These are phyloP conservation scores for Cephalopholis sonnerati DNA, from an alignment of 2,113 vertebrate genomes.

Conservation along the genomic window DNA sequence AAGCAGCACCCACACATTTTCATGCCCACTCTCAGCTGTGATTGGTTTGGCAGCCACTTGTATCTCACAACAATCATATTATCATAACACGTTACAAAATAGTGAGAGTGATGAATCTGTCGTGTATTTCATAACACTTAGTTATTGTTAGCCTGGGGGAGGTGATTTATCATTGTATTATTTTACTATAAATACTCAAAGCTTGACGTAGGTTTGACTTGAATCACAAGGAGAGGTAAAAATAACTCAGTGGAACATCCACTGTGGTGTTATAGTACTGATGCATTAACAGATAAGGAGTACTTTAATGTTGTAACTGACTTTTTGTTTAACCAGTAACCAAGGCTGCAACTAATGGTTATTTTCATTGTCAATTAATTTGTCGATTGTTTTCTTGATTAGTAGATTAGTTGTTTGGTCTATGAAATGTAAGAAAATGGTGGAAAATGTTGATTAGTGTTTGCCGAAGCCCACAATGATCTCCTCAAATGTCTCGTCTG, in stretches of 20 bases:
- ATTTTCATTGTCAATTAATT: no score
- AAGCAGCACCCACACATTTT: constrained; percentile 63
- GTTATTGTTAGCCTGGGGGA: constrained; percentile 19
- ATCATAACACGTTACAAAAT: constrained; percentile 39
- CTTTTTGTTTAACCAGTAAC: neutral
- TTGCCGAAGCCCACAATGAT: no score
- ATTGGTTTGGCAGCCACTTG: constrained; percentile 55
- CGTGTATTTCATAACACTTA: constrained; percentile 16
- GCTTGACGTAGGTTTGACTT: neutral
- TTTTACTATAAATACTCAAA: neutral
- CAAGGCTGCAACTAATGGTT: no score
- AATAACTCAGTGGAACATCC: neutral
- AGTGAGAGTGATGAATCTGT: constrained; percentile 6
- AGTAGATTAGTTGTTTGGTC: no score
- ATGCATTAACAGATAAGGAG: neutral
- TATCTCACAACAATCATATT: constrained; percentile 35
- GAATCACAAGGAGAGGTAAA: neutral
- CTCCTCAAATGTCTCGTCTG: no score
- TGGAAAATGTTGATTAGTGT: no score
- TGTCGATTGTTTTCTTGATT: no score
- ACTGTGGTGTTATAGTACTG: neutral
- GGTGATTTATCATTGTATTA: constrained; percentile 4
- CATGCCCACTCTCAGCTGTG: constrained; percentile 52
- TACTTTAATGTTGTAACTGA: neutral
- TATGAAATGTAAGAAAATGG: no score